Evolutionary conservation across 2,888 invertebrate species (phyloP), one percentile per base, ranked within the genome.

Genomic region (Caenorhabditis sinica): DNA sequence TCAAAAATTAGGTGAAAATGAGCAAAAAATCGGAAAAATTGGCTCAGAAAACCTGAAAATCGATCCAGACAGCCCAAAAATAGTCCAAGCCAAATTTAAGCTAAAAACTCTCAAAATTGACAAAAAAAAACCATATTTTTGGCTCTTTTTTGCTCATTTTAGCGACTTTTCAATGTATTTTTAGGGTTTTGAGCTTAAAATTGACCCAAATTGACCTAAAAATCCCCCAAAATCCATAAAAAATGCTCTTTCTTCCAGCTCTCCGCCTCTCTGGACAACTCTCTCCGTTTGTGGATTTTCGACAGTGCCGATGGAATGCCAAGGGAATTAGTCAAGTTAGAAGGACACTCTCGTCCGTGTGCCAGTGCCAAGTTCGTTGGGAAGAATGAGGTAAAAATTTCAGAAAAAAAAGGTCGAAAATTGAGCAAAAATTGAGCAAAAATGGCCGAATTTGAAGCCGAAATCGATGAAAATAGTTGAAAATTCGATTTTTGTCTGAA

Each of bases 251-350:
- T 83, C 66, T 45, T 68, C 13, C 66, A 90, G 87, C 79, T 92
- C 51, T 90, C 91, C 15, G 84, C 89, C 9, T 90, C 91, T 0
- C 63, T 56, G 2, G 93, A 93, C 81, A 93, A 93, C 60, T 89
- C 90, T 8, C 71, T 92, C 4, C 87, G 93, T 91, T 93, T 94
- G 43, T 95, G 95, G 95, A 94, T 94, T 79, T 94, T 98, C 94
- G 98, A 98, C 93, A 95, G 96, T 94, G 95, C 96, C 11, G 97
- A 97, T 94, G 97, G 97, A 45, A 84, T 91, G 87, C 92, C 92
- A 17, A 88, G 93, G 43, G 91, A 93, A 73, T 87, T 94, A 56
- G 92, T 93, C 51, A 72, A 79, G 6, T 69, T 90, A 13, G 90
- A 91, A 63, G 94, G 94, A 25, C 94, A 94, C 89, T 91, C 93